These are phyloP conservation scores for Chlorocebus sabaeus DNA, from an alignment of 2,113 vertebrate species.

Conservation along the genomic window DNA sequence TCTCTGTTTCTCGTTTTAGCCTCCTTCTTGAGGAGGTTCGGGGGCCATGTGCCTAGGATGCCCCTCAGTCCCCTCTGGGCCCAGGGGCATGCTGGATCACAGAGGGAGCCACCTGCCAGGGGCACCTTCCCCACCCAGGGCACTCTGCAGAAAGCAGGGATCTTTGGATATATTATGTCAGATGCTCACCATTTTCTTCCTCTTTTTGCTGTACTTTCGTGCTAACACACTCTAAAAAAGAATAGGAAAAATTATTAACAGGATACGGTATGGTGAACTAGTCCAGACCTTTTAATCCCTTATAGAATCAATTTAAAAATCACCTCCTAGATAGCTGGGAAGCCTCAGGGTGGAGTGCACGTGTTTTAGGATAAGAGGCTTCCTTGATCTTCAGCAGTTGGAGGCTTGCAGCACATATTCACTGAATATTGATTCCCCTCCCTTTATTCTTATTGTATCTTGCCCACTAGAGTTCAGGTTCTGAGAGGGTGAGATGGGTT, in stretches of 20 bases:
- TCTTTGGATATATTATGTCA: not conserved
- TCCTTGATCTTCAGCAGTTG: not conserved
- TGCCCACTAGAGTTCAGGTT: not conserved
- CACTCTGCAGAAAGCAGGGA: not conserved
- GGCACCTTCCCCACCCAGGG: not conserved
- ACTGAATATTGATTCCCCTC: not conserved
- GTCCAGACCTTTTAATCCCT: not conserved
- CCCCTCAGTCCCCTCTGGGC: not conserved
- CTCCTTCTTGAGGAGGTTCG: not conserved
- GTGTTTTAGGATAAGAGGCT: not conserved
- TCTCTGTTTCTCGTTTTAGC: not conserved
- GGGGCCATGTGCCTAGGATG: not conserved
- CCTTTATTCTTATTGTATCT: not conserved
- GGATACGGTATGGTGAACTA: not conserved
- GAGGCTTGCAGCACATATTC: not conserved
- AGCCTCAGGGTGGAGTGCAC: not conserved
- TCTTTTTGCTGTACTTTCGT: not conserved
- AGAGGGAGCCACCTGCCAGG: fast-evolving
- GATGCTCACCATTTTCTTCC: not conserved
- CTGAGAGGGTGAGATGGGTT: not conserved
- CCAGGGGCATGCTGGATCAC: not conserved
- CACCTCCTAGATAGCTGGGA: not conserved
- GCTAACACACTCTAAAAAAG: not conserved
- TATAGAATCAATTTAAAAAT: not conserved
- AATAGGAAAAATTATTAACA: not conserved